Percentiles rank a stretch among this genome's conserved stretches.
Evolutionary conservation across 2,113 vertebrate species (phyloP).

Genomic region (Daubentonia madagascariensis): DNA sequence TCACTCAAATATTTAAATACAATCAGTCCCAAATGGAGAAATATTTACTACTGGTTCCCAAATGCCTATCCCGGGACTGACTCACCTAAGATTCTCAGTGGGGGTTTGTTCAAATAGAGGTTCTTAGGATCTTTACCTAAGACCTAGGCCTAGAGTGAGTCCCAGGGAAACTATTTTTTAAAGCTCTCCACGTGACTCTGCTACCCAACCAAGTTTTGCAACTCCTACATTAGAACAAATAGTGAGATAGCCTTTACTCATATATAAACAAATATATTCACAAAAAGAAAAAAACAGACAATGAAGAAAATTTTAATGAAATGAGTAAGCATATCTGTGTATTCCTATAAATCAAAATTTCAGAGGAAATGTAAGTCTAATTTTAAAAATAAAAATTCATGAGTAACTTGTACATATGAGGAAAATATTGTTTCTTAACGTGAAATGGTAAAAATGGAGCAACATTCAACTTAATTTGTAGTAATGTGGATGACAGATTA

Average conservation of each 20-base stretch:
- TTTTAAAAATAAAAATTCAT: not conserved
- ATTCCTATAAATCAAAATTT: not conserved
- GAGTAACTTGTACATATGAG: not conserved
- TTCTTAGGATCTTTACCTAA: not conserved
- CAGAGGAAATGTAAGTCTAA: not conserved
- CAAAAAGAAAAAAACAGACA: not conserved
- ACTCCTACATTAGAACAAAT: not conserved
- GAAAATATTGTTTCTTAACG: not conserved
- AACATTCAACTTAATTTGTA: not conserved
- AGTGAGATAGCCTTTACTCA: not conserved
- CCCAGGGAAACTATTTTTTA: not conserved
- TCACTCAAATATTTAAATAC: not conserved
- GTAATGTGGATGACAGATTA: not conserved
- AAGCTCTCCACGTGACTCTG: not conserved
- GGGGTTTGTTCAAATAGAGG: not conserved
- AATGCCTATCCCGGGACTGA: not conserved
- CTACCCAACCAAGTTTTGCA: not conserved
- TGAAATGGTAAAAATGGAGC: not conserved
- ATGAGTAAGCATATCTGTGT: not conserved
- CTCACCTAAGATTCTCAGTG: not conserved
- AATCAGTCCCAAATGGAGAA: not conserved
- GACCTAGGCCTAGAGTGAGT: not conserved
- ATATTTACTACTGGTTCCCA: not conserved
- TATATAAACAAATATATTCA: not conserved
- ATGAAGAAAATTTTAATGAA: not conserved